These are phyloP conservation scores for Apostichopus parvimensis DNA, from an alignment of 35 echinoderm and acorn worm species.

Conservation along the genomic window DNA sequence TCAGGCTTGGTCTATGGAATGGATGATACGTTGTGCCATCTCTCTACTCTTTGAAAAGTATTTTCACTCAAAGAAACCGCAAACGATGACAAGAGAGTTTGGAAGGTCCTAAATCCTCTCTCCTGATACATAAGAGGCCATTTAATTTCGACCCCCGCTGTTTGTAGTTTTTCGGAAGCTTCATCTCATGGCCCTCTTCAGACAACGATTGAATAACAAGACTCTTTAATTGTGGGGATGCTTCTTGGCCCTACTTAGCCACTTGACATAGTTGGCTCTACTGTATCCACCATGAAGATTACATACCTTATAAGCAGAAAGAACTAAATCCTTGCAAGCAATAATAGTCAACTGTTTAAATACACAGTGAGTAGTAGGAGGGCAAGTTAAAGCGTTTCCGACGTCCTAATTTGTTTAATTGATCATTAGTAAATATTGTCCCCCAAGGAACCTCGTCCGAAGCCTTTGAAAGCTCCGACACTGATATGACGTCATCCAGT, in stretches of 20 bases:
- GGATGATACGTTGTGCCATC: too few relatives aligned
- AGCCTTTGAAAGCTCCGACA: background rate
- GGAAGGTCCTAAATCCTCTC: slow-evolving; percentile 15
- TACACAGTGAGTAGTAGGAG: background rate
- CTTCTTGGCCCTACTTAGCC: slow-evolving; percentile 14
- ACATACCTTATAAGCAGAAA: background rate
- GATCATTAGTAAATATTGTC: slow-evolving; percentile 3
- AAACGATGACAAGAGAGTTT: slow-evolving; percentile 33
- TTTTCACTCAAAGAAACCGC: slow-evolving; percentile 32
- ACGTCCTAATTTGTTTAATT: slow-evolving; percentile 45
- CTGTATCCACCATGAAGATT: background rate
- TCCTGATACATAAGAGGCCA: background rate
- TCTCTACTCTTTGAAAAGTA: background rate
- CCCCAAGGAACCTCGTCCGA: background rate
- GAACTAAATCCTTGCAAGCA: background rate
- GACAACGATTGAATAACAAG: slow-evolving; percentile 1
- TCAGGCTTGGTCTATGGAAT: too few relatives aligned
- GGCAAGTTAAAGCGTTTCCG: background rate
- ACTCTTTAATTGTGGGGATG: slow-evolving; percentile 11
- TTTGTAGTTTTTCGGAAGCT: background rate
- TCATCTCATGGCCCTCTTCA: slow-evolving; percentile 23
- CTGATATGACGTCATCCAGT: background rate
- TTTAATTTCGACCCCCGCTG: slow-evolving; percentile 37
- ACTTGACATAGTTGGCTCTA: slow-evolving; percentile 25
- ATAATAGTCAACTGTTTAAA: background rate